Base-by-base conservation (phyloP, 2,797 vertebrate genomes). In the Macropus fuliginosus region DNA sequence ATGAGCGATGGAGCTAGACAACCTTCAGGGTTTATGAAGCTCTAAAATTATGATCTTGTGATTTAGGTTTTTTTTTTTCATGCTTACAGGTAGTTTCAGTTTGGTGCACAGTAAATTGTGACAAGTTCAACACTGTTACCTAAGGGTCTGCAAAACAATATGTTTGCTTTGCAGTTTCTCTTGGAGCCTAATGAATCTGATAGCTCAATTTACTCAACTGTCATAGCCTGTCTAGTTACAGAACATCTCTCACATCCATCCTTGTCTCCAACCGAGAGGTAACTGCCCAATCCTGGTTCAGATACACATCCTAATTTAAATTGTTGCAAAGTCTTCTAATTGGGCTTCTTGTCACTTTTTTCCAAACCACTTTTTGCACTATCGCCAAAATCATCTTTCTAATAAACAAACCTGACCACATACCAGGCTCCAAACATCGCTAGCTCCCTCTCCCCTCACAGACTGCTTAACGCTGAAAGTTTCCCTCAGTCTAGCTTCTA, bases 131-230 rank as follows among this genome's bases (percentile, higher is more conserved):
- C n/a, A 74, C 66, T 74, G 31, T n/a, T 66, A 66, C 31, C 14
- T n/a, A 40, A 74, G n/a, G n/a, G 66, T 40, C n/a, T 74, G n/a
- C n/a, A 74, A 40, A 40, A 74, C 66, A 40, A 93, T 95, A 46
- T 93, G 9, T 93, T 92, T 91, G 92, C 9, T 21, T 40, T 59
- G 90, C 21, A 14, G 13, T 54, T 95, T 91, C 74, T 94, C 66
- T 90, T 6, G 93, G 81, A 94, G 54, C 50, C 59, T 11, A 91
- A 4, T 28, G 56, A 94, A 90, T 34, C 13, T 90, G 81, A 91
- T 8, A 90, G 57, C 40, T 21, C 3, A 87, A 91, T 74, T 74
- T 74, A 40, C 5, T 74, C n/a, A 40, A n/a, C 24, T 74, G n/a
- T 74, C n/a, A 40, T 40, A 40, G n/a, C n/a, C 18, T 40, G 21